Base-by-base conservation (phyloP, 1,140 invertebrate species). In the Tetranychus urticae region DNA sequence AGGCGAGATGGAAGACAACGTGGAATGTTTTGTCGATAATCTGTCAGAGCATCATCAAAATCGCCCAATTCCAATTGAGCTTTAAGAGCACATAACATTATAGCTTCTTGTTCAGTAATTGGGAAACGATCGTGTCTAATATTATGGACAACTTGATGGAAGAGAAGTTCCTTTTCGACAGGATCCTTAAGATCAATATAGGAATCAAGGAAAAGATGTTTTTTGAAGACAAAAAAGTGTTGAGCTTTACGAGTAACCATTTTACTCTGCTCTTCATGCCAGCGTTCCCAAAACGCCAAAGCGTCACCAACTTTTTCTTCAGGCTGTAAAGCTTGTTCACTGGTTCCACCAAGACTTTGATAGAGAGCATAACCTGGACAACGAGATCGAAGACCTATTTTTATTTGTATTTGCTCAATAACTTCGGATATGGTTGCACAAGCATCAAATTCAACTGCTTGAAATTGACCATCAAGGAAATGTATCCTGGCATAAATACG, bases 81-180 rank as follows among this genome's bases (percentile, higher is more conserved):
- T 78, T 92, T 87, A 33, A 97, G 76, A 37, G 91, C 88, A 59
- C 89, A 86, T 56, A 97, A 71, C 84, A 94, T 91, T 71, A 91
- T 88, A 56, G 88, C 88, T 76, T 94, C 88, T 70, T 88, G 86
- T 66, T 87, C 85, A 33, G 85, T 86, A 37, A 93, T 82, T 1
- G 88, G 89, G 68, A 91, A 87, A 31, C 86, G 77, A 75, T 94
- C 88, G 61, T 85, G 85, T 62, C 88, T 77, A 31, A 96, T 78
- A 68, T 85, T 83, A 69, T 91, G 86, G 54, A 94, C 74, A 39
- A 92, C 83, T 75, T 97, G 91, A 75, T 94, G 88, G 73, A 93
- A 93, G n/a, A 97, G 71, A 34, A 97, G 74, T 73, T 96, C 89
- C 72, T 93, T 91, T 73, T 96, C 91, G 1, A 94, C 87, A 0